Percentiles rank a stretch among this genome's conserved stretches.
Conservation (phyloP, 2,113 vertebrate species). For the Sebastes fasciatus region DNA sequence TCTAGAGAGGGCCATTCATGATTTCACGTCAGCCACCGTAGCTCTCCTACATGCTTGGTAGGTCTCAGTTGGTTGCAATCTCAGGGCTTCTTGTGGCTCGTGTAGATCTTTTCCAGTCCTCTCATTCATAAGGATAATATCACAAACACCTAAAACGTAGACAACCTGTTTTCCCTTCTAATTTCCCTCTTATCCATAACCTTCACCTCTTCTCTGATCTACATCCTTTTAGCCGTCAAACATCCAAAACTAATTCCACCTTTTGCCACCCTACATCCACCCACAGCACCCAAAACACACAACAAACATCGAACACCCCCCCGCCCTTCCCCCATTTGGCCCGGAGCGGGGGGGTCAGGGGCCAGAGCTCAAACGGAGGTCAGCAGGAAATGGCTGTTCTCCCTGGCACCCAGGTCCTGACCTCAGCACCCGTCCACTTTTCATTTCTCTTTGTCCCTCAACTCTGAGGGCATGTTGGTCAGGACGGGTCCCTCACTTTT, state of each 20-base stretch:
- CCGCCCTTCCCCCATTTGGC: conserved; percentile 66
- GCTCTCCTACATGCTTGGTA: no score
- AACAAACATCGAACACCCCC: conserved; percentile 49
- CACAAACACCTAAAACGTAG: neutral
- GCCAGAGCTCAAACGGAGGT: conserved; percentile 83
- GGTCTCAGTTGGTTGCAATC: no score
- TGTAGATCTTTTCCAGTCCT: neutral
- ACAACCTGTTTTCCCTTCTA: neutral
- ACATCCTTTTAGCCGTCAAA: neutral
- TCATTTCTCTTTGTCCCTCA: conserved; percentile 72
- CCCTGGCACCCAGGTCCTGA: conserved; percentile 74
- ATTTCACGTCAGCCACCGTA: no score
- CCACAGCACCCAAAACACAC: conserved; percentile 37
- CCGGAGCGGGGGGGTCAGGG: conserved; percentile 76
- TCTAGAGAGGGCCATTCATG: no score
- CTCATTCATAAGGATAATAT: conserved; percentile 1
- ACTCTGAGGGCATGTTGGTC: conserved; percentile 5
- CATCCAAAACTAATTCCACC: conserved; percentile 24
- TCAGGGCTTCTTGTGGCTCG: no score
- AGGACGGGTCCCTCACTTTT: neutral
- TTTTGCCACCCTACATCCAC: conserved; percentile 18
- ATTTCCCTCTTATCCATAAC: conserved; percentile 6
- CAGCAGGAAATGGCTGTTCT: conserved; percentile 85
- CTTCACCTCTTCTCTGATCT: conserved; percentile 16
- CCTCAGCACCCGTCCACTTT: conserved; percentile 71